phyloP scores from a whole-genome alignment of 2,888 invertebrate genomes.

The Lasioglossum zephyrum region DNA sequence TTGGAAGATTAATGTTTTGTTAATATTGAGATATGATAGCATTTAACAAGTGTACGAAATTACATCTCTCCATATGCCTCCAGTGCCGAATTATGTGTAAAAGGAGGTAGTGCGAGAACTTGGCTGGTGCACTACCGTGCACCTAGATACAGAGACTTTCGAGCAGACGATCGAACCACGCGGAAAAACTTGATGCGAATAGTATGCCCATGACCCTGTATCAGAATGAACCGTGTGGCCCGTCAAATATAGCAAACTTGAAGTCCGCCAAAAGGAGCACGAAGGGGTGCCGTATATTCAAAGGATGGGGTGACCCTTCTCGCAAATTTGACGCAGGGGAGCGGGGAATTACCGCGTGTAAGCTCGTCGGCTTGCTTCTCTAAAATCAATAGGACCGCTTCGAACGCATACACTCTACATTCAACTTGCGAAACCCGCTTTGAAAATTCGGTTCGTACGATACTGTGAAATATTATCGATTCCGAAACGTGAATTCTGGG shows the following conservation, averaged over 20 bases:
- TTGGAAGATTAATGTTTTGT: no score
- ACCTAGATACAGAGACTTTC: not conserved
- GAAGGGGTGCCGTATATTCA: slow-evolving; percentile 66
- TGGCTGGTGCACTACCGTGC: no score
- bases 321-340: slow-evolving; percentile 65
- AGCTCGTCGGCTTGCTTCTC: slow-evolving; percentile 59
- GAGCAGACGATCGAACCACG: not conserved
- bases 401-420: slow-evolving; percentile 28
- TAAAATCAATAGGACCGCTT: slow-evolving; percentile 69
- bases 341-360: slow-evolving; percentile 56
- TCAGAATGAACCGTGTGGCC: slow-evolving; percentile 24
- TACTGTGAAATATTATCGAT: not conserved
- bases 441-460: slow-evolving; percentile 33
- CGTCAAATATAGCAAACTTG: slow-evolving; percentile 58
- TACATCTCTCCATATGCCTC: no score
- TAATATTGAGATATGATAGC: no score
- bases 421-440: slow-evolving; percentile 39
- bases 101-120: no score
- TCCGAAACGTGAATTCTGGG: not conserved
- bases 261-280: slow-evolving; percentile 45
- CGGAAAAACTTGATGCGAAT: slow-evolving; percentile 11
- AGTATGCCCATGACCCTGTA: not conserved
- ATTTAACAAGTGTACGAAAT: no score
- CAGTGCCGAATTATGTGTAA: no score
- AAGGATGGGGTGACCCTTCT: slow-evolving; percentile 69